Percentiles rank a stretch among this genome's conserved stretches.
Evolutionary conservation across 2,888 invertebrate genomes (phyloP).

Genomic region (Spicauda simplicius): DNA sequence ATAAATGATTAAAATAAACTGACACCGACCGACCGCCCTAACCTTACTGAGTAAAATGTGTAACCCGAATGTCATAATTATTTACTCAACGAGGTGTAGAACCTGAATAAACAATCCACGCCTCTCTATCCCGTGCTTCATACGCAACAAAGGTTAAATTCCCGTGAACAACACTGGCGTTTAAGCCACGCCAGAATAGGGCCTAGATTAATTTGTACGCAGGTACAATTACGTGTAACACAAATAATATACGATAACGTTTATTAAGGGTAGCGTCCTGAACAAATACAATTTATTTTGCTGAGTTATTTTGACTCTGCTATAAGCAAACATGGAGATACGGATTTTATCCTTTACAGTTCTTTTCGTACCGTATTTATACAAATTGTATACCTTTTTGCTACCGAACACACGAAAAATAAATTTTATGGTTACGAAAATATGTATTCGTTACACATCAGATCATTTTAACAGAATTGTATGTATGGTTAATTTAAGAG

Average conservation of each 20-base stretch:
- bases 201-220: constrained; percentile 33
- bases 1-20: constrained; percentile 33
- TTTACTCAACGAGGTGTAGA: constrained; percentile 28
- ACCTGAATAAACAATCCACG: not conserved
- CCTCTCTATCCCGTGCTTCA: not conserved
- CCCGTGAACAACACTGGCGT: not conserved
- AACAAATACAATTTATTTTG: constrained; percentile 56
- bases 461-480: no score
- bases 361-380: constrained; percentile 7
- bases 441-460: not conserved
- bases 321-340: constrained; percentile 12
- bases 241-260: constrained; percentile 54
- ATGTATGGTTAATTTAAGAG: no score
- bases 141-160: not conserved
- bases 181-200: constrained; percentile 1
- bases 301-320: constrained; percentile 36
- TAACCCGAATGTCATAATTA: constrained; percentile 34
- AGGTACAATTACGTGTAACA: constrained; percentile 43
- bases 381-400: not conserved
- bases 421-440: not conserved
- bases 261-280: constrained; percentile 53
- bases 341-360: constrained; percentile 5
- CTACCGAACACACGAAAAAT: not conserved
- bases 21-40: constrained; percentile 9
- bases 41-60: constrained; percentile 20